Percentiles rank a stretch among this genome's conserved stretches.
phyloP scores from a whole-genome alignment of 2,113 vertebrate genomes.

The Pleuronectes platessa region DNA sequence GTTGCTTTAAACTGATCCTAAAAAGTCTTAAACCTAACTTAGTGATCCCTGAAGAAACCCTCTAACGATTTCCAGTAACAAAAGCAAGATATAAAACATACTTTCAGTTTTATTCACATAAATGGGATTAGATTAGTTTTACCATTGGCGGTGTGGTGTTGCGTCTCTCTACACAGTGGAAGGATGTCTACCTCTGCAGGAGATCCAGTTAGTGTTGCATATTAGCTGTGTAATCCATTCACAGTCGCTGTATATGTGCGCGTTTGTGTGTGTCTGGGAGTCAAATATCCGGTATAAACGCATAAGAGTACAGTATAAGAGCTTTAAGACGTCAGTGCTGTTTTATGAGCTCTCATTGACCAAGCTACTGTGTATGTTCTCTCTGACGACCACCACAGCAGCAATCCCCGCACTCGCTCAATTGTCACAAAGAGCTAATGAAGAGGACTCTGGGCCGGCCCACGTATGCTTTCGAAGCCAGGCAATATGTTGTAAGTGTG shows the following conservation, averaged over 20 bases:
- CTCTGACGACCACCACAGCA: conserved; percentile 83
- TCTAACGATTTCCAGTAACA: not conserved
- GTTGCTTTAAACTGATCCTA: too few species aligned
- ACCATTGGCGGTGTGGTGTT: conserved; percentile 26
- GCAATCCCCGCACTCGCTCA: conserved; percentile 90
- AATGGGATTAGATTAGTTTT: conserved; percentile 20
- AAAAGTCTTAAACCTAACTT: not conserved
- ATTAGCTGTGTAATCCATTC: conserved; percentile 52
- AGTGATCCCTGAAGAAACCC: not conserved
- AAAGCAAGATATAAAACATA: not conserved
- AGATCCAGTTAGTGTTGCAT: conserved; percentile 28
- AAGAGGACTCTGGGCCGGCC: conserved; percentile 97
- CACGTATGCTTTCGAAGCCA: conserved; percentile 96
- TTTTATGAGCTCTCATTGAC: conserved; percentile 70
- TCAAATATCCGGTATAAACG: not conserved
- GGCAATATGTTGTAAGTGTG: conserved; percentile 97
- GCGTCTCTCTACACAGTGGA: conserved; percentile 21
- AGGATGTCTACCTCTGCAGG: conserved; percentile 33
- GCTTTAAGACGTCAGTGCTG: conserved; percentile 25
- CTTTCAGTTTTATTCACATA: conserved; percentile 6
- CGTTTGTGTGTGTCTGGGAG: conserved; percentile 10
- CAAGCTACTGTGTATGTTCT: conserved; percentile 79
- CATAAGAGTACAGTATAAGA: conserved; percentile 30
- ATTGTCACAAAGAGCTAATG: conserved; percentile 96
- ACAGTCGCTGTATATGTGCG: conserved; percentile 30